Percentiles rank a stretch among this genome's conserved stretches.
Evolutionary conservation across 2,797 vertebrate genomes (phyloP).

Genomic region (Mormyrus hasselquistii): DNA sequence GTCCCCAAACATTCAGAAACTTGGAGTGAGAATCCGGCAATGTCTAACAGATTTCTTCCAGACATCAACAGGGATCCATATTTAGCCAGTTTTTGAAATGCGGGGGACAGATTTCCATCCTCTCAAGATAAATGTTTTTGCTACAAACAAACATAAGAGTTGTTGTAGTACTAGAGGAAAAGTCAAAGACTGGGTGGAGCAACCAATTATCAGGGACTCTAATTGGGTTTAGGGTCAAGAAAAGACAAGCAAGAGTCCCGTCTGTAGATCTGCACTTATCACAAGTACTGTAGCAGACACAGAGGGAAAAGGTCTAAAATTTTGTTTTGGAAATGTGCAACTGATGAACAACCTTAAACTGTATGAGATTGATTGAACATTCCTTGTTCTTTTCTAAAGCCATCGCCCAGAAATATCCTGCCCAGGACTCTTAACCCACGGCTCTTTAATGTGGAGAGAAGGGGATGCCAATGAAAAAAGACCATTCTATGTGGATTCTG

Average conservation of each 20-base stretch:
- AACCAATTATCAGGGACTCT: no score
- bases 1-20: no score
- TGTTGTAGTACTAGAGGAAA: no score
- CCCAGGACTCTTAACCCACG: neutral
- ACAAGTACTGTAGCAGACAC: neutral
- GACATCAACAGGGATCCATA: no score
- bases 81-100: no score
- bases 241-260: neutral
- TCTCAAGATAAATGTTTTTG: no score
- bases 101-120: no score
- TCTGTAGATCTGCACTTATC: conserved; percentile 4
- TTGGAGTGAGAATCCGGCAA: no score
- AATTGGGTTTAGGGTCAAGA: neutral
- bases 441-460: neutral
- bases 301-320: neutral
- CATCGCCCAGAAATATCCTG: neutral
- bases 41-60: no score
- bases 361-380: neutral
- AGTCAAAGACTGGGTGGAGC: no score
- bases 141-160: no score
- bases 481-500: neutral
- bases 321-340: conserved; percentile 7
- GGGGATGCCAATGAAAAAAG: neutral
- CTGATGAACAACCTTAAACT: neutral
- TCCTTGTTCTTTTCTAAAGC: neutral